Conservation (phyloP, 2,888 invertebrate species). For the Drosophila basisetae region DNA sequence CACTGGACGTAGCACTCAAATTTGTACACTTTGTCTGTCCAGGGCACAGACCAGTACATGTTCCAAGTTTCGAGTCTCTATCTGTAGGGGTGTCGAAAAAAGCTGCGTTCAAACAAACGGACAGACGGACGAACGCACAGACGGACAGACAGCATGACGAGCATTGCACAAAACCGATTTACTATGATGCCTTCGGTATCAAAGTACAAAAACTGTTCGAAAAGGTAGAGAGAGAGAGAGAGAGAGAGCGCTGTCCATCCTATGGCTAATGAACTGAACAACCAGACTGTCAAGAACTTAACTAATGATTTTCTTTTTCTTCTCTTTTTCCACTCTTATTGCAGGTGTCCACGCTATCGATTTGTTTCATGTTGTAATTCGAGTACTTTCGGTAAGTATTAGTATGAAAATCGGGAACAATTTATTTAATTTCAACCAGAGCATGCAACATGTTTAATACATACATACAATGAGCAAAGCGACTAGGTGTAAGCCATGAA, state of each 20-base stretch:
- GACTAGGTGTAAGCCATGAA: slow-evolving; percentile 1
- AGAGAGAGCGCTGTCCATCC: not conserved
- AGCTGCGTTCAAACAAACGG: too few relatives aligned
- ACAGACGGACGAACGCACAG: too few relatives aligned
- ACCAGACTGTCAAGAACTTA: slow-evolving; percentile 27
- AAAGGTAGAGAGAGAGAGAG: not conserved
- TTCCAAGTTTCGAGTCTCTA: too few relatives aligned
- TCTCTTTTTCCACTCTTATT: slow-evolving; percentile 22
- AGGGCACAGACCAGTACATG: too few relatives aligned
- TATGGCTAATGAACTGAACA: slow-evolving; percentile 44
- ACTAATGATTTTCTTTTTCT: slow-evolving; percentile 31
- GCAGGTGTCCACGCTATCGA: slow-evolving; percentile 71
- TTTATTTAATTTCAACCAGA: slow-evolving; percentile 9
- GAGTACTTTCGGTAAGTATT: slow-evolving; percentile 71
- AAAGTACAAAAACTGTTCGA: not conserved
- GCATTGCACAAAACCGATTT: too few relatives aligned
- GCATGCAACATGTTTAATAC: not conserved
- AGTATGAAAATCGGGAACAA: slow-evolving; percentile 8
- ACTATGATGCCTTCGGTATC: too few relatives aligned
- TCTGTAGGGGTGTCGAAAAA: too few relatives aligned
- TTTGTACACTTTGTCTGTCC: too few relatives aligned
- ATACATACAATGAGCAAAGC: not conserved
- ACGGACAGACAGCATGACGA: too few relatives aligned
- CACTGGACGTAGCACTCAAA: too few relatives aligned
- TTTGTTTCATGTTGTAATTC: slow-evolving; percentile 78